Evolutionary conservation across 2,888 invertebrate genomes (phyloP).

Genomic region (Drosophila anceps): DNA sequence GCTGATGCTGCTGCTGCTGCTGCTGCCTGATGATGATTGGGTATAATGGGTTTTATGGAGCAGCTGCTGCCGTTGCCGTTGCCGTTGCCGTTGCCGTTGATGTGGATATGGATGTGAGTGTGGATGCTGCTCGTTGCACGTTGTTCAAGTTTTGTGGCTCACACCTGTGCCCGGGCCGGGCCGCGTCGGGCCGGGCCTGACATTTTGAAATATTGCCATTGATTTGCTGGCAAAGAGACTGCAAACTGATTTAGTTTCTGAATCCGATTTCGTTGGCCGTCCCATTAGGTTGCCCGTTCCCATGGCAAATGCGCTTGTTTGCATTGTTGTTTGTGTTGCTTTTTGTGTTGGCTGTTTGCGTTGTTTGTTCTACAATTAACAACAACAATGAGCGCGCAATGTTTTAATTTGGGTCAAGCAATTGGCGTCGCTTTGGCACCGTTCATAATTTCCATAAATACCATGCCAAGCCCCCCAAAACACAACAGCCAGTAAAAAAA

Average conservation of each 20-base stretch:
- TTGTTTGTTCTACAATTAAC: slow-evolving; percentile 71
- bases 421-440: slow-evolving; percentile 69
- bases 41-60: slow-evolving; percentile 80
- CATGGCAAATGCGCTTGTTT: slow-evolving; percentile 65
- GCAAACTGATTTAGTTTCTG: slow-evolving; percentile 68
- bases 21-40: slow-evolving; percentile 77
- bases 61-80: slow-evolving; percentile 72
- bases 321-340: slow-evolving; percentile 18
- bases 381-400: slow-evolving; percentile 57
- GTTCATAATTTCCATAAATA: slow-evolving; percentile 67
- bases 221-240: slow-evolving; percentile 65
- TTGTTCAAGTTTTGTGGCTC: slow-evolving; percentile 72
- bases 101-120: slow-evolving; percentile 24
- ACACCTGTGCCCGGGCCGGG: slow-evolving; percentile 72
- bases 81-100: slow-evolving; percentile 32
- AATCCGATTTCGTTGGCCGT: slow-evolving; percentile 52
- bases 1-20: slow-evolving; percentile 63
- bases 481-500: background rate
- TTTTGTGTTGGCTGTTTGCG: slow-evolving; percentile 28
- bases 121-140: slow-evolving; percentile 46
- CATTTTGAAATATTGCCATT: slow-evolving; percentile 81
- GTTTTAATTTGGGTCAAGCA: slow-evolving; percentile 72
- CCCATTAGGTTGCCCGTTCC: slow-evolving; percentile 57
- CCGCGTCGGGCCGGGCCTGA: slow-evolving; percentile 65
- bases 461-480: slow-evolving; percentile 26